Evolutionary conservation across 2,113 vertebrate species (phyloP), one percentile per base, ranked within the genome.

Genomic region (Strigops habroptila): DNA sequence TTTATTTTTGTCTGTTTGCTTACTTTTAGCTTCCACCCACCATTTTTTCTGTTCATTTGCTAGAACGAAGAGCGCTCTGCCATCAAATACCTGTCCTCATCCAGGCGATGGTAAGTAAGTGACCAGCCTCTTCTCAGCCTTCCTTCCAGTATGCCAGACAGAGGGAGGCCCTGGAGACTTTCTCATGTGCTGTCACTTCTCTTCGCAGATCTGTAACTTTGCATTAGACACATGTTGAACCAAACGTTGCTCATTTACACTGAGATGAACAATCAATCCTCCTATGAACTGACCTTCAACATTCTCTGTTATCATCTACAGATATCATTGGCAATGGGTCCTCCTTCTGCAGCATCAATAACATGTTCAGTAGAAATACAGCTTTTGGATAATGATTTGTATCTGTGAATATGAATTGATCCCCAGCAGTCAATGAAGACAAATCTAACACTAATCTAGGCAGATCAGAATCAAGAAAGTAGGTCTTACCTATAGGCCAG

Each of bases 181-280:
- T 57, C n/a, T 49, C 19, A 10, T 37, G 18, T 21, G 14, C 53
- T 75, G 31, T 14, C 57, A 25, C 33, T 49, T 63, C 51, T 82
- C 7, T 65, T 93, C 21, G 35, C 70, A 85, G 33, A 60, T 60
- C 33, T 82, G 44, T 76, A 57, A 65, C 41, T 82, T 85, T 30
- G 27, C 4, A 0, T 78, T 59, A 84, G 41, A 48, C 2, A 5
- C 0, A 3, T 0, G 0, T 22, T 81, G 46, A 83, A 86, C 52
- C 35, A 51, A 27, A 59, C 21, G 10, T 62, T 65, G 43, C 43
- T 87, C 14, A 1, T 63, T 71, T 75, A 46, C 48, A 64, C 39
- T 14, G 49, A 70, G n/a, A 8, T 83, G 60, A 95, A 73, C 63
- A 68, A 65, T 41, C 1, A 3, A 53, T 51, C 21, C 7, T 73